Conservation (phyloP, 2,888 invertebrate species). For the Pyrocoelia pectoralis region DNA sequence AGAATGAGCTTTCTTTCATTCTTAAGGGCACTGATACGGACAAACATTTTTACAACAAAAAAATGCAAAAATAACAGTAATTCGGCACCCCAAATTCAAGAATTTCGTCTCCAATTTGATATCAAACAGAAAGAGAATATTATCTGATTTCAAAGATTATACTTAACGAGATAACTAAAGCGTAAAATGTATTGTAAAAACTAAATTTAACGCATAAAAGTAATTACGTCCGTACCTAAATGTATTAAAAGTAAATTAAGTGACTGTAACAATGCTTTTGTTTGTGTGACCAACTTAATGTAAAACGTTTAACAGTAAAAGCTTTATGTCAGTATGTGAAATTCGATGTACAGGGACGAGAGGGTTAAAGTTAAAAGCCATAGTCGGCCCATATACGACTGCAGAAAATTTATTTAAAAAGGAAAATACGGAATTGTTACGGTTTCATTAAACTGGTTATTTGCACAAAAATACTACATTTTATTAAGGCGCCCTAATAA, state of each 20-base stretch:
- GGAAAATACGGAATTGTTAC: neutral
- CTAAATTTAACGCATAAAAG: slow-evolving; percentile 2
- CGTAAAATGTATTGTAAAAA: slow-evolving; percentile 4
- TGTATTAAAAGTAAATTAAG: slow-evolving; percentile 8
- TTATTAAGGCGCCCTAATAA: neutral
- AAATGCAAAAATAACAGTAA: too few relatives aligned
- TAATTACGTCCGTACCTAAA: slow-evolving; percentile 12
- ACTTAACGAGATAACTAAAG: neutral
- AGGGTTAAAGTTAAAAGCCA: slow-evolving; percentile 7
- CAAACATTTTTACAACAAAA: too few relatives aligned
- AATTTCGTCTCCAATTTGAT: too few relatives aligned
- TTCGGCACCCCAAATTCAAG: too few relatives aligned
- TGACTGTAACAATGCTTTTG: slow-evolving; percentile 17
- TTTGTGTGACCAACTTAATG: slow-evolving; percentile 15
- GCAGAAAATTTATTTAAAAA: neutral
- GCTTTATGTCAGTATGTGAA: slow-evolving; percentile 8
- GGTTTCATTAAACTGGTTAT: neutral
- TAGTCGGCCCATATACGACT: neutral
- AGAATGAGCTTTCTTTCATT: too few relatives aligned
- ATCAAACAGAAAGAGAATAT: neutral
- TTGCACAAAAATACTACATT: neutral
- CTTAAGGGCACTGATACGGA: too few relatives aligned
- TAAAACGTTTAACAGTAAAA: slow-evolving; percentile 14
- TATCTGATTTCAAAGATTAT: neutral
- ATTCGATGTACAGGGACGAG: slow-evolving; percentile 4